Evolutionary conservation across 1,140 invertebrate genomes (phyloP), one percentile per base, ranked within the genome.

Genomic region (Drosophila ambigua): DNA sequence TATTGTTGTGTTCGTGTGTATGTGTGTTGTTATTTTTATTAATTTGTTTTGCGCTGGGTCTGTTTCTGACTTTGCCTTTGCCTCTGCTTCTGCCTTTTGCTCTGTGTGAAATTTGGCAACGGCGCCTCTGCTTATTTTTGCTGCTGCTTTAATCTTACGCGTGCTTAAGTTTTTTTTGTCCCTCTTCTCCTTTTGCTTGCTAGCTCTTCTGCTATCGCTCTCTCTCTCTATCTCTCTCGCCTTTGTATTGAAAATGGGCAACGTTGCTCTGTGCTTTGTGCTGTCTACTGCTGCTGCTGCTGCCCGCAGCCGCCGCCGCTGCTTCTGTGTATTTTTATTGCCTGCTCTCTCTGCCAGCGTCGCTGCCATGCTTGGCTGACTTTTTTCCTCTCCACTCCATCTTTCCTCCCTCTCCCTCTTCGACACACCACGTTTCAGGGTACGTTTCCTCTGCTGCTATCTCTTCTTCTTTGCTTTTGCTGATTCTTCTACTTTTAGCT

Each of bases 81-180:
- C 1, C 28, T 71, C 53, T 43, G 43, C 24, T 28, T 55, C 41
- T 65, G 55, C 49, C 51, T 53, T 66, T 55, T 69, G 51, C 64
- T 31, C n/a, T 35, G 24, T 23, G 51, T 71, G 67, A 69, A 71
- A 58, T 26, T 57, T n/a, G 67, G 71, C 72, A 73, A 74, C 72
- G 23, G 28, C 28, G 62, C 54, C 28, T 26, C 45, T 43, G 41
- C 54, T 46, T 11, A 45, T 57, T 46, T 57, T 26, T 57, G 43
- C 54, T 57, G 20, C 79, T 79, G 68, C 84, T 89, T 88, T 84
- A 88, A 89, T 88, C 83, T 88, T 83, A 89, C 79, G 84, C 79
- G 84, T 83, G 84, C 79, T 87, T 87, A 79, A 76, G 71, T 72
- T 85, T 78, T 75, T 66, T 66, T 52, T 45, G 51, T 43, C n/a